A percentile compares a stretch with the other conserved stretches of the same genome.
Conservation (phyloP, 53 echinoderm and acorn worm genomes). For the Stichopus horrens region DNA sequence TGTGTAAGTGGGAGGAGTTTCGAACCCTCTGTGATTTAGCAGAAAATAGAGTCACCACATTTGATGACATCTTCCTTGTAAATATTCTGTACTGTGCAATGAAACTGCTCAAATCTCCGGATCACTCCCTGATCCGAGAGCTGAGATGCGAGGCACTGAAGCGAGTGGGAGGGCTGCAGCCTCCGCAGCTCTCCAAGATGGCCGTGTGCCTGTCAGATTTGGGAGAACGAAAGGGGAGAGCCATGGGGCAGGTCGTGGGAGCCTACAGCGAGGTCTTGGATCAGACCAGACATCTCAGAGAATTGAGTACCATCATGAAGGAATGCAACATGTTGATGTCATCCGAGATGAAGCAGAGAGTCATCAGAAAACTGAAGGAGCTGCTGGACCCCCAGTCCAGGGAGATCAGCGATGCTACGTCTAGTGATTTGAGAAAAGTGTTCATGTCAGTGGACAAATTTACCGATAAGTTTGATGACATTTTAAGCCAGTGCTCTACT, state of each 20-base stretch:
- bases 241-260: slow-evolving; percentile 59
- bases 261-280: slow-evolving; percentile 60
- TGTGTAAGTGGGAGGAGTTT: slow-evolving; percentile 56
- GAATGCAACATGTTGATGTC: slow-evolving; percentile 58
- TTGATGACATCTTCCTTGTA: slow-evolving; percentile 56
- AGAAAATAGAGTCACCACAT: slow-evolving; percentile 64
- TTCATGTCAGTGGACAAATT: slow-evolving; percentile 57
- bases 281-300: slow-evolving; percentile 61
- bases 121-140: slow-evolving; percentile 65
- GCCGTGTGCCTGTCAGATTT: slow-evolving; percentile 71
- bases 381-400: slow-evolving; percentile 36
- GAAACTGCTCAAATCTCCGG: slow-evolving; percentile 54
- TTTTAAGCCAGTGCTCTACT: slow-evolving; percentile 46
- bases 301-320: slow-evolving; percentile 72
- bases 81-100: slow-evolving; percentile 71
- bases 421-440: slow-evolving; percentile 68
- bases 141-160: slow-evolving; percentile 58
- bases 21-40: slow-evolving; percentile 71
- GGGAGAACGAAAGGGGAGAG: slow-evolving; percentile 50
- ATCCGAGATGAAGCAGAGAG: slow-evolving; percentile 22
- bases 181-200: slow-evolving; percentile 74
- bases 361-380: slow-evolving; percentile 56
- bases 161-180: slow-evolving; percentile 57
- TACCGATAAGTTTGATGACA: slow-evolving; percentile 25
- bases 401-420: slow-evolving; percentile 36